These are phyloP conservation scores for Halictus quadricinctus DNA, from an alignment of 2,888 invertebrate genomes.

Conservation along the genomic window DNA sequence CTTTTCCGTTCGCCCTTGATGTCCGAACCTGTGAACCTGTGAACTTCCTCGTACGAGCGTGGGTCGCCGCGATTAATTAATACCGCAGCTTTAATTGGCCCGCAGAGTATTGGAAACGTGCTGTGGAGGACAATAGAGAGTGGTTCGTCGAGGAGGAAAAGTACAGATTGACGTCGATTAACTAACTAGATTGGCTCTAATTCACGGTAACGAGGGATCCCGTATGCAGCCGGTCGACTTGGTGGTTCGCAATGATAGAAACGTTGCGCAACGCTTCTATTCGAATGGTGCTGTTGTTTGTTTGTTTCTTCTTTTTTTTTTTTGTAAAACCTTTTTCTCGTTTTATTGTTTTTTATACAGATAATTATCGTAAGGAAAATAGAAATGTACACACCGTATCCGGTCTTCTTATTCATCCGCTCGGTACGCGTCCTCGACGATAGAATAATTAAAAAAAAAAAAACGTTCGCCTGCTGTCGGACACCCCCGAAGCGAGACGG, in stretches of 20 bases:
- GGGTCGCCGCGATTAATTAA: not conserved
- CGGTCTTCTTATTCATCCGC: not conserved
- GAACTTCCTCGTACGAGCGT: not conserved
- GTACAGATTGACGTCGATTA: slow-evolving; percentile 73
- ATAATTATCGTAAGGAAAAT: slow-evolving; percentile 46
- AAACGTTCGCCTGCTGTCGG: not conserved
- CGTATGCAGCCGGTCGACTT: not conserved
- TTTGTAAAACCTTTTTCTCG: slow-evolving; percentile 11
- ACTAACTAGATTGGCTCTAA: slow-evolving; percentile 43
- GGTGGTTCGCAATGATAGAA: not conserved
- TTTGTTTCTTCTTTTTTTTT: not conserved
- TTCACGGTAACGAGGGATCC: slow-evolving; percentile 29
- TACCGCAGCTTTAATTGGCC: not conserved
- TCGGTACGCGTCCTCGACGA: not conserved
- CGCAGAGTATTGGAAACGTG: slow-evolving; percentile 82
- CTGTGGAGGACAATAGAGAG: slow-evolving; percentile 79
- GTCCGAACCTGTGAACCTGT: not conserved
- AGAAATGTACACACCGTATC: slow-evolving; percentile 51
- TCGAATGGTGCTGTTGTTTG: not conserved
- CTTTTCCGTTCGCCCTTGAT: not conserved
- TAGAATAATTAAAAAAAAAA: not conserved
- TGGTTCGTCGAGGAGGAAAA: slow-evolving; percentile 84
- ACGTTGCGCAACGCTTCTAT: not conserved
- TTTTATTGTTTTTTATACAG: slow-evolving; percentile 42
- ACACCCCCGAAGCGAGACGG: not conserved